Base-by-base conservation (phyloP, 2,888 invertebrate genomes). In the Philonicus albiceps region DNA sequence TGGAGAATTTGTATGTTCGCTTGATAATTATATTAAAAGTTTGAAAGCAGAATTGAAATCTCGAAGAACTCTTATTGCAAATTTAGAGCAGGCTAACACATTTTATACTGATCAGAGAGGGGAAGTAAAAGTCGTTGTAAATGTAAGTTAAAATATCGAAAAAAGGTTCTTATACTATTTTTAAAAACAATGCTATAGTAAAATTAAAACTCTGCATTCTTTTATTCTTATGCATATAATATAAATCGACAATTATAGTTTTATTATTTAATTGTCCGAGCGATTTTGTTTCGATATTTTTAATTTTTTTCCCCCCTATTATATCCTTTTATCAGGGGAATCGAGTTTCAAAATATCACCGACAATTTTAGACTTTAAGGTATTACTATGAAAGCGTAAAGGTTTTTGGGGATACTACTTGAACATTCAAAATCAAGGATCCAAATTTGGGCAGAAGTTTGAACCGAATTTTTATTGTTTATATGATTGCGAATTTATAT, bases 61-160 rank as follows among this genome's bases (percentile, higher is more conserved):
- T 76, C 94, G 98, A 88, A 95, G 95, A 89, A 94, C 96, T 2
- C 93, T 99, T 78, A 93, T 98, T 85, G 95, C 96, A 5, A 92
- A 96, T 49, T 92, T 98, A 78, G 95, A 96, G 86, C 96, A 96
- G 74, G 97, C 97, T 4, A 96, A 96, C 89, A 95, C 96, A 88
- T 98, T 97, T 92, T 97, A 98, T 91, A 96, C 97, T 64, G 96
- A 96, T 22, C 98, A 99, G 91, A 94, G 96, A 87, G 96, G 97
- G 6, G 99, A 99, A 93, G 98, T 98, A 16, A 98, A 98, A 94
- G 96, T 98, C 88, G 98, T 99, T 34, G 97, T 97, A 87, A 98
- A 97, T 94, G 98, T 98, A 93, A 95, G 96, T 95, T 8, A 37
- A n/a, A 19, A 84, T 5, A 83, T 49, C 2, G 8, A n/a, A 37